A percentile compares a stretch with the other conserved stretches of the same genome.
Conservation (phyloP, 1,140 invertebrate genomes). For the Dendroctonus valens region DNA sequence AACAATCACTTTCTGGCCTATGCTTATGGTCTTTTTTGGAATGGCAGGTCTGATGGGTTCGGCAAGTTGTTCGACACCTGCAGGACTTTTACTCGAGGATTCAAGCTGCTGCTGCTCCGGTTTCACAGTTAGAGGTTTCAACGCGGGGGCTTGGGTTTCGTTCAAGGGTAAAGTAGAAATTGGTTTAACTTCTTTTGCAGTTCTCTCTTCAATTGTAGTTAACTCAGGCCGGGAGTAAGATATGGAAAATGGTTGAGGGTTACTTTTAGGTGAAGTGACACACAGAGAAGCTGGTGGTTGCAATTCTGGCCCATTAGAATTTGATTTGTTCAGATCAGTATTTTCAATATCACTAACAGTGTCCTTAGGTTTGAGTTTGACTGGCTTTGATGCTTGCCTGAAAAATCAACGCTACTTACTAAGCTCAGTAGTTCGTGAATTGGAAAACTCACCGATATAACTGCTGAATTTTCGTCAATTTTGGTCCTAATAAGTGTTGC, state of each 20-base stretch:
- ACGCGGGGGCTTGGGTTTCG: background rate
- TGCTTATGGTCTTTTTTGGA: constrained; percentile 19
- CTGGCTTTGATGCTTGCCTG: constrained; percentile 19
- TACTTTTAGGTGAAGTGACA: too few relatives aligned
- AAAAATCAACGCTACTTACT: constrained; percentile 3
- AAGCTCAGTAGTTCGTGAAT: background rate
- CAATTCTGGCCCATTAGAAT: constrained; percentile 5
- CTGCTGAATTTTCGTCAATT: constrained; percentile 49
- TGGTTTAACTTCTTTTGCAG: too few relatives aligned
- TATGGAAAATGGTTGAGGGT: too few relatives aligned
- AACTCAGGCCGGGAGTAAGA: too few relatives aligned
- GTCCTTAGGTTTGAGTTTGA: constrained; percentile 13
- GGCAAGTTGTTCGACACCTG: background rate
- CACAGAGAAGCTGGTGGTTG: constrained; percentile 1
- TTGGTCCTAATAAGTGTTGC: constrained; percentile 45
- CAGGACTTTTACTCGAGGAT: background rate
- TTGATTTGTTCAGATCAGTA: constrained; percentile 18
- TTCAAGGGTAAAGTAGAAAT: too few relatives aligned
- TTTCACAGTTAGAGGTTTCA: background rate
- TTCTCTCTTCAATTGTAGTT: too few relatives aligned
- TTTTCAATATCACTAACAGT: constrained; percentile 37
- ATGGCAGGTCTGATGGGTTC: background rate
- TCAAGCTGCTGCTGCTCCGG: background rate
- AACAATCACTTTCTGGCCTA: constrained; percentile 47
- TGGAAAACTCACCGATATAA: constrained; percentile 43